Percentiles rank a stretch among this genome's conserved stretches.
Evolutionary conservation across 2,113 vertebrate genomes (phyloP).

Genomic region (Megaceryle maxima): DNA sequence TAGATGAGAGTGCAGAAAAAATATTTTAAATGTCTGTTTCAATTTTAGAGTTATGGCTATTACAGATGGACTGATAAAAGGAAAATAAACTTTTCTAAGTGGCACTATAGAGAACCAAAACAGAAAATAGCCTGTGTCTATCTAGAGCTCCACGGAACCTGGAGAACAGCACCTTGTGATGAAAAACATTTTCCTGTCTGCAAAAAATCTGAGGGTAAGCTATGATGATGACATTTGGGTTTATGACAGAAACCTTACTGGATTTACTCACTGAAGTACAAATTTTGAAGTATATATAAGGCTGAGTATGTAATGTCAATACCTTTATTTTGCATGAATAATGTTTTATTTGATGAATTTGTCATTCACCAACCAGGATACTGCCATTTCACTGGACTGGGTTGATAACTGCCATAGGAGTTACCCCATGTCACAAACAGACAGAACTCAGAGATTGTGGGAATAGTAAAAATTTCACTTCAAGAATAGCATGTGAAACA

Average conservation of each 20-base stretch:
- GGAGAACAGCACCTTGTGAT: constrained; percentile 86
- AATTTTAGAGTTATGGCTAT: constrained; percentile 77
- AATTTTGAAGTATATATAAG: not conserved
- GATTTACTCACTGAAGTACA: not conserved
- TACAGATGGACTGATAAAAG: constrained; percentile 84
- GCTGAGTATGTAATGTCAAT: not conserved
- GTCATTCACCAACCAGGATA: not conserved
- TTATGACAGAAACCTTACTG: not conserved
- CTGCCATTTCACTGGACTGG: not conserved
- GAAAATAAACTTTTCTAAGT: constrained; percentile 82
- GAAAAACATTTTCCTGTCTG: constrained; percentile 83
- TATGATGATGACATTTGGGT: not conserved
- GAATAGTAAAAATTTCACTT: not conserved
- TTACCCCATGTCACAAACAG: fast-evolving
- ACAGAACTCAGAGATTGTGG: not conserved
- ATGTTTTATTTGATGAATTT: not conserved
- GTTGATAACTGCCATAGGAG: not conserved
- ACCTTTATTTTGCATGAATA: not conserved
- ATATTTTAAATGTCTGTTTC: not conserved
- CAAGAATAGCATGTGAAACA: not conserved
- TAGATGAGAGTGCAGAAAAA: not conserved
- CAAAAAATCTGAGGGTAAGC: constrained; percentile 84
- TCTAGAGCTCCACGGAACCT: constrained; percentile 80
- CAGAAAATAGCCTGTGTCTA: constrained; percentile 85
- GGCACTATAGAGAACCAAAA: constrained; percentile 81